Base-by-base conservation (phyloP, 1,140 invertebrate species). In the Drosophila pandora region DNA sequence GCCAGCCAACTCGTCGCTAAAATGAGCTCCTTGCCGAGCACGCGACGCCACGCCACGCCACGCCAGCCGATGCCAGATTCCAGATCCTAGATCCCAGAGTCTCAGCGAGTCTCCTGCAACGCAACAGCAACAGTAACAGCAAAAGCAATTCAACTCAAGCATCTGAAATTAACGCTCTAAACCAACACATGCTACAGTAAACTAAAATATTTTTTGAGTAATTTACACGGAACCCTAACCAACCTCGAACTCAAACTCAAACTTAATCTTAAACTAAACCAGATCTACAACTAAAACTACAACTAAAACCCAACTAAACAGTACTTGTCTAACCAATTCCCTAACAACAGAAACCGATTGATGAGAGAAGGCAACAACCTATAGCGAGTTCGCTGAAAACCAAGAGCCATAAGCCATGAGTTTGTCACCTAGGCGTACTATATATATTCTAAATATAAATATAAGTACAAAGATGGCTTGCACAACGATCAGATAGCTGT, bases 1-100 rank as follows among this genome's bases (percentile, higher is more conserved):
- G 76, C 94, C 94, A 78, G 94, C 94, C 45, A 95, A 95, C 89
- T 90, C 91, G 52, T 94, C 94, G 57, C 92, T 92, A 57, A 92
- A 92, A 72, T 74, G 69, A 73, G 54, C 45, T 39, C 65, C 9
- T 10, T 2, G 34, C 9, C 9, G 12, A 3, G 34, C 34, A 37
- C 2, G 12, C 10, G 10, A 37, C 2, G 12, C 10, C 34, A 37
- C 2, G 12, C 34, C 34, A 37, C 34, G 12, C 34, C 25, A 28
- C 25, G 25, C 25, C 53, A 13, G 22, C 12, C 69, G 69, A 58
- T 49, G 3, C 25, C 13, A 45, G 43, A 58, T 58, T 17, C 43
- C 34, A 30, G 59, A 30, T 41, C 23, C 57, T 25, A n/a, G 30
- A 49, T 17, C 47, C 30, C 39, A 48, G 17, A 37, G 62, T 9